Conservation (phyloP, 1,140 invertebrate genomes). For the Homarus americanus region DNA sequence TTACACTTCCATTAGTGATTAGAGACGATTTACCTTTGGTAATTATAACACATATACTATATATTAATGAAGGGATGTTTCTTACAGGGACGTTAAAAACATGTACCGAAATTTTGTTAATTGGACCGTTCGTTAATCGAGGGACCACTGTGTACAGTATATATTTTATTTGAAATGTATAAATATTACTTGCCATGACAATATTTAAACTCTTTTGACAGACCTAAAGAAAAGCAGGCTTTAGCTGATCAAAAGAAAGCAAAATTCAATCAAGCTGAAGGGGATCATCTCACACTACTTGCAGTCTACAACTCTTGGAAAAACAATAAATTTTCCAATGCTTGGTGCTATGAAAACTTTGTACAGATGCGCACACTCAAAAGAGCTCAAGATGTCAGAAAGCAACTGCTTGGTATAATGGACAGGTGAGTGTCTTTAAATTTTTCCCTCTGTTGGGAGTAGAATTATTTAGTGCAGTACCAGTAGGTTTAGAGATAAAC, state of each 20-base stretch:
- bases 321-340: conserved; percentile 99
- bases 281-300: conserved; percentile 98
- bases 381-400: conserved; percentile 97
- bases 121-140: no score
- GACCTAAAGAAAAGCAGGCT: conserved; percentile 97
- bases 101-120: no score
- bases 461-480: no score
- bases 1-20: no score
- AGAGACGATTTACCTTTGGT: no score
- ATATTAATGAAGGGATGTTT: not conserved
- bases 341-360: conserved; percentile 99
- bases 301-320: conserved; percentile 99
- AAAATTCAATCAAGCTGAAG: conserved; percentile 99
- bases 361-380: conserved; percentile 98
- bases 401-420: conserved; percentile 98
- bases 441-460: no score
- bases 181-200: not conserved
- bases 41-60: no score
- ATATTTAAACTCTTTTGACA: conserved; percentile 73
- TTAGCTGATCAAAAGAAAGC: conserved; percentile 99
- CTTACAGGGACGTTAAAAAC: conserved; percentile 48
- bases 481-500: no score
- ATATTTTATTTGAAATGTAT: no score
- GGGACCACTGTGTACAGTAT: no score
- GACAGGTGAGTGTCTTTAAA: conserved; percentile 82